phyloP scores from a whole-genome alignment of 2,888 invertebrate genomes.

The Notodonta dromedarius region DNA sequence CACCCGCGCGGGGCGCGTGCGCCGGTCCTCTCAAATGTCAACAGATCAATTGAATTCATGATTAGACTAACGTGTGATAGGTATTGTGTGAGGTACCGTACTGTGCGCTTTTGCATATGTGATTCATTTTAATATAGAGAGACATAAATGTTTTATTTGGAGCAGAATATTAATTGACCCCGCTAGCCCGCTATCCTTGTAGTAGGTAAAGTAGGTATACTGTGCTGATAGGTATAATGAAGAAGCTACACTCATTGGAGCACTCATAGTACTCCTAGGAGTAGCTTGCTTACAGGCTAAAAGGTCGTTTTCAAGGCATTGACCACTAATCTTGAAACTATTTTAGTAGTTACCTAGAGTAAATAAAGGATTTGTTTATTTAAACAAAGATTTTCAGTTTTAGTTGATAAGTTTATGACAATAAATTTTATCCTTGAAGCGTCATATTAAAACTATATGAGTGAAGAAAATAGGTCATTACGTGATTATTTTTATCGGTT shows the following conservation, averaged over 20 bases:
- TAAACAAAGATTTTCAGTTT: background rate
- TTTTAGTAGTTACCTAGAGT: background rate
- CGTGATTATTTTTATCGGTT: no score
- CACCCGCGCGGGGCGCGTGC: conserved; percentile 23
- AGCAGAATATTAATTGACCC: background rate
- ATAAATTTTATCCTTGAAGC: background rate
- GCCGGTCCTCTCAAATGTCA: conserved; percentile 55
- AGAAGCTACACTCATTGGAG: no score
- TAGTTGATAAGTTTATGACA: background rate
- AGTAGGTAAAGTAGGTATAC: no score
- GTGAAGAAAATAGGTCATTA: background rate
- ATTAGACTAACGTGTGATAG: conserved; percentile 23
- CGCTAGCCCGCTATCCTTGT: no score
- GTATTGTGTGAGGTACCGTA: conserved; percentile 25
- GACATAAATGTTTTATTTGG: background rate
- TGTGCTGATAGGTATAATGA: no score
- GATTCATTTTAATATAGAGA: background rate
- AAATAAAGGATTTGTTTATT: background rate
- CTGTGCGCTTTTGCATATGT: background rate
- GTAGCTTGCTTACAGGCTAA: no score
- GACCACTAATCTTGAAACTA: no score
- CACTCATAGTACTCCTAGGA: no score
- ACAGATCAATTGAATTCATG: conserved; percentile 51
- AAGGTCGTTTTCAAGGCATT: no score
- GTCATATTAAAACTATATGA: background rate